Conservation (phyloP, 2,113 vertebrate genomes). For the Neogobius melanostomus region DNA sequence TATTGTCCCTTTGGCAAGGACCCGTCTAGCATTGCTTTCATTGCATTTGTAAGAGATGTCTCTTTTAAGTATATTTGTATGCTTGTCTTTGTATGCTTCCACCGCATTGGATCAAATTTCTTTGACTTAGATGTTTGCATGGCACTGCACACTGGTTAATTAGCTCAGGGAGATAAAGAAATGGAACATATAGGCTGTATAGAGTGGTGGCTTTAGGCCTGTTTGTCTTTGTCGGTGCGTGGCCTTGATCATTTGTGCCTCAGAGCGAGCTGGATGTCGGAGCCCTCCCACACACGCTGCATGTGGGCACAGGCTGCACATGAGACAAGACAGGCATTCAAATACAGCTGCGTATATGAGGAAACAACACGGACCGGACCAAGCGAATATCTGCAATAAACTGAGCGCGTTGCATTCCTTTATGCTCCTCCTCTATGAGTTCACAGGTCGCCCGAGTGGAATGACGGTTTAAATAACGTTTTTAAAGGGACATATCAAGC, state of each 20-base stretch:
- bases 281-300: constrained; percentile 41
- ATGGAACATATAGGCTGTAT: constrained; percentile 17
- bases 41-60: no score
- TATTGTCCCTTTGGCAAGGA: no score
- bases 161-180: constrained; percentile 11
- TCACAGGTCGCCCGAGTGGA: no score
- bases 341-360: constrained; percentile 13
- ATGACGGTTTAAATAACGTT: no score
- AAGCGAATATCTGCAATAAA: background rate
- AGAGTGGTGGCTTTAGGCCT: constrained; percentile 42
- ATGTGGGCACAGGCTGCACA: constrained; percentile 35
- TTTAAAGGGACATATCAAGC: no score
- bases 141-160: background rate
- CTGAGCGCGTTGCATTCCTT: background rate
- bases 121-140: background rate
- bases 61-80: background rate
- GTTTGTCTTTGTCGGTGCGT: constrained; percentile 51
- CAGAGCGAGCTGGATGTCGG: constrained; percentile 34
- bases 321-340: constrained; percentile 19
- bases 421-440: background rate
- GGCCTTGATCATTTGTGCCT: constrained; percentile 56
- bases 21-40: no score
- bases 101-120: no score
- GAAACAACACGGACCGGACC: constrained; percentile 17
- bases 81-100: background rate